Conservation (phyloP, 2,888 invertebrate species). For the Campoplex capitator region DNA sequence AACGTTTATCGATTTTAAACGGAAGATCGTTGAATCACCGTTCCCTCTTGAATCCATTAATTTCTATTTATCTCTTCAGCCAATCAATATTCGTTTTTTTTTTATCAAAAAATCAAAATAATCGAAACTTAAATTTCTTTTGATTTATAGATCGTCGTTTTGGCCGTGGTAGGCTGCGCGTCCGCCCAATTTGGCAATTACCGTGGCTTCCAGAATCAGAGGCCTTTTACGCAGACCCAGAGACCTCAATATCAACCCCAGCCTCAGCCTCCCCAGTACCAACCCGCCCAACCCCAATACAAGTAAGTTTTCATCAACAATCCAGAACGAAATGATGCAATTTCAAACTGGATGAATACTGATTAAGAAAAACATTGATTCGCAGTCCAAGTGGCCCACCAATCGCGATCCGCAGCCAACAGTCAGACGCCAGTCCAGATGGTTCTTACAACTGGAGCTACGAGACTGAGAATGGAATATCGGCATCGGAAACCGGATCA, state of each 20-base stretch:
- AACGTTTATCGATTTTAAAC: background rate
- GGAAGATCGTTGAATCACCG: background rate
- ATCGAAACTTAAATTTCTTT: conserved; percentile 33
- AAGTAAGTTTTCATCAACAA: conserved; percentile 67
- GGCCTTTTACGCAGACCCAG: conserved; percentile 74
- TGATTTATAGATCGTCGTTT: conserved; percentile 76
- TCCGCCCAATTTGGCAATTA: conserved; percentile 76
- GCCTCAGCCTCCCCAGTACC: conserved; percentile 58
- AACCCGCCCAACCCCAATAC: conserved; percentile 71
- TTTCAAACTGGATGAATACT: background rate
- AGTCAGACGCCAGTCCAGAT: conserved; percentile 79
- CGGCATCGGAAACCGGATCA: conserved; percentile 79
- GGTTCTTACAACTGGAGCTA: conserved; percentile 81
- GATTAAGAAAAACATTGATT: background rate
- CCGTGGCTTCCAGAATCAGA: conserved; percentile 75
- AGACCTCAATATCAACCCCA: conserved; percentile 74
- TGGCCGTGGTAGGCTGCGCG: conserved; percentile 77
- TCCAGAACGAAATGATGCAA: background rate
- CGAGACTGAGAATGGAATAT: conserved; percentile 83
- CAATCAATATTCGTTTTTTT: background rate
- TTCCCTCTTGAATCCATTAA: background rate
- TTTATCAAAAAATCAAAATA: background rate
- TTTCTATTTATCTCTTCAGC: background rate
- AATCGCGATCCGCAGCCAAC: conserved; percentile 80
- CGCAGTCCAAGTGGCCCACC: conserved; percentile 74